A percentile compares a stretch with the other conserved stretches of the same genome.
Conservation (phyloP, 2,888 invertebrate genomes). For the Nymphalis polychloros region DNA sequence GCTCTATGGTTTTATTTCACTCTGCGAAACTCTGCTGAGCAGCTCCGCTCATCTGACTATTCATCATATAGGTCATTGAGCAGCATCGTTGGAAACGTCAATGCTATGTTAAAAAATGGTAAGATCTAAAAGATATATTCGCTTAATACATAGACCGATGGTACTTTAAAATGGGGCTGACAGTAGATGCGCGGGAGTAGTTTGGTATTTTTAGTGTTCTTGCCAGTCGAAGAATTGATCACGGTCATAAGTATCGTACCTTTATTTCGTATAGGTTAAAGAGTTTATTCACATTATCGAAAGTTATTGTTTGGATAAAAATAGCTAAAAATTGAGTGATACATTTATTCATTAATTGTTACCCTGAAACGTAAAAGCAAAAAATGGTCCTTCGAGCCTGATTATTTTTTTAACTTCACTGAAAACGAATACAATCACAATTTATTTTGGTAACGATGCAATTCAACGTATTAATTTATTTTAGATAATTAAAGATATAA, state of each 20-base stretch:
- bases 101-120: no score
- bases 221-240: neutral
- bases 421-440: slow-evolving; percentile 4
- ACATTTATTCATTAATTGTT: neutral
- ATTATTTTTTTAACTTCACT: neutral
- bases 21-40: no score
- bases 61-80: no score
- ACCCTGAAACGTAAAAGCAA: neutral
- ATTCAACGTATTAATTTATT: no score
- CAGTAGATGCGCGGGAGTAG: slow-evolving; percentile 8
- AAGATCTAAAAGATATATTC: no score
- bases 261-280: neutral
- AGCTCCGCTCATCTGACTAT: no score
- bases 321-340: neutral
- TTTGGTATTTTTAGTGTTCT: slow-evolving; percentile 12
- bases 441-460: neutral
- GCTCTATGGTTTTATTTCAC: no score
- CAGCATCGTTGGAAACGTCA: no score
- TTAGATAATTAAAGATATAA: no score
- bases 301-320: neutral
- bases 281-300: neutral
- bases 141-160: neutral
- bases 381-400: neutral
- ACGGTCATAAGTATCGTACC: neutral
- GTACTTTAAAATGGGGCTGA: neutral